Evolutionary conservation across 2,113 vertebrate species (phyloP).

Genomic region (Apaloderma vittatum): DNA sequence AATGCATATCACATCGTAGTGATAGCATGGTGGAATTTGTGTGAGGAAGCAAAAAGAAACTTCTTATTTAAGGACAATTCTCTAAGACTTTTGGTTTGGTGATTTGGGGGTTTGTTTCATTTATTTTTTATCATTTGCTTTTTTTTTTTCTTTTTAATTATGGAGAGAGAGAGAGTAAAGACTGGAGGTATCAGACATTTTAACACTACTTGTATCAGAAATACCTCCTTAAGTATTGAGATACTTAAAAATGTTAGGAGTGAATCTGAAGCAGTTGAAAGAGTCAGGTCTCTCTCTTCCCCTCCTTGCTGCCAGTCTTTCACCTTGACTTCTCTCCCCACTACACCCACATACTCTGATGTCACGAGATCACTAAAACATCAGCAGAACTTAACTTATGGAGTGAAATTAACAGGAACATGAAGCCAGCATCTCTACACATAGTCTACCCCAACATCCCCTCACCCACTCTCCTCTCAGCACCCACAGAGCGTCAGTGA

Average conservation of each 20-base stretch:
- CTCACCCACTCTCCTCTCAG: not conserved
- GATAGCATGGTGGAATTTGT: not conserved
- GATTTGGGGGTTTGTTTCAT: too few species aligned
- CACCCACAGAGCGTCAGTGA: not conserved
- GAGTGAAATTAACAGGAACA: not conserved
- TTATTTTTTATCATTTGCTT: too few species aligned
- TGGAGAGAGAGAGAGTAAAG: not conserved
- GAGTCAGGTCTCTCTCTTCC: not conserved
- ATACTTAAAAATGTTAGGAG: not conserved
- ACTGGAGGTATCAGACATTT: not conserved
- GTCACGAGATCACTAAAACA: not conserved
- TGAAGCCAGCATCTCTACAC: not conserved
- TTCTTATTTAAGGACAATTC: not conserved
- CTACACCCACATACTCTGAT: not conserved
- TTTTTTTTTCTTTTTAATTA: not conserved
- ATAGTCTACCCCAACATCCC: not conserved
- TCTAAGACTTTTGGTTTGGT: not conserved
- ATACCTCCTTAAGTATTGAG: not conserved
- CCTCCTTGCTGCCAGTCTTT: not conserved
- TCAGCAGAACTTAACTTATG: not conserved
- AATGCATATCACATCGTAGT: not conserved
- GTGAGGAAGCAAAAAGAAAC: not conserved
- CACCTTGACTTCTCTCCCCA: not conserved
- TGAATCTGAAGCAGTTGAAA: not conserved
- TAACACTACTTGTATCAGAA: not conserved